Conservation (phyloP, 2,113 vertebrate species). For the Coptodon bakossiorum region DNA sequence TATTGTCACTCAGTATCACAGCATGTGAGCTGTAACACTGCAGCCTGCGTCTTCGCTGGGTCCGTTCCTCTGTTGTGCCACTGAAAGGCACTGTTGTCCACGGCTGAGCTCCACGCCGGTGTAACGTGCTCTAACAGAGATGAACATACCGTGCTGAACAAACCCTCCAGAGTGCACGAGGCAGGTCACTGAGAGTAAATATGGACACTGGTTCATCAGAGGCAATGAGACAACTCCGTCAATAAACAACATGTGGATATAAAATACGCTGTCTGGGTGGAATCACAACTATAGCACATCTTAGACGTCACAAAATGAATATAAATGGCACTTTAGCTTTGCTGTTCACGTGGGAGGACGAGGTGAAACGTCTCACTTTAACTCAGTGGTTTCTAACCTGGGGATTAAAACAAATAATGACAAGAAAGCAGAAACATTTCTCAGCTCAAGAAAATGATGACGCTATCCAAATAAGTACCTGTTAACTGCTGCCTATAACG, state of each 20-base stretch:
- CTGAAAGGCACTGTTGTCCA: conserved; percentile 64
- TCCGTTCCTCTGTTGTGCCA: conserved; percentile 24
- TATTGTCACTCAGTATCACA: neutral
- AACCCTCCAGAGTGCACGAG: neutral
- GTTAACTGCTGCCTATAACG: neutral
- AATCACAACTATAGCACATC: neutral
- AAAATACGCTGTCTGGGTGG: neutral
- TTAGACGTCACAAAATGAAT: neutral
- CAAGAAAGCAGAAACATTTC: neutral
- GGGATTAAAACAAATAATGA: neutral
- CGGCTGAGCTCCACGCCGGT: neutral
- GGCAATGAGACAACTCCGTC: neutral
- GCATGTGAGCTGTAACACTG: neutral
- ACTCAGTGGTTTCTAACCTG: neutral
- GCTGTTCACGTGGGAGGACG: neutral
- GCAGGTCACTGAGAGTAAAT: neutral
- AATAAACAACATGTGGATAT: neutral
- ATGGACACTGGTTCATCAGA: neutral
- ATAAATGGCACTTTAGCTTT: neutral
- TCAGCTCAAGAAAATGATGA: neutral
- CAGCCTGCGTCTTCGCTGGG: neutral
- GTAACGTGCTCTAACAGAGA: neutral
- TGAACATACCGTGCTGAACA: neutral
- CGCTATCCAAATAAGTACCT: neutral
- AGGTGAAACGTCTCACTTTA: neutral